Evolutionary conservation across 2,888 invertebrate genomes (phyloP), one percentile per base, ranked within the genome.

Genomic region (Macaria liturata): DNA sequence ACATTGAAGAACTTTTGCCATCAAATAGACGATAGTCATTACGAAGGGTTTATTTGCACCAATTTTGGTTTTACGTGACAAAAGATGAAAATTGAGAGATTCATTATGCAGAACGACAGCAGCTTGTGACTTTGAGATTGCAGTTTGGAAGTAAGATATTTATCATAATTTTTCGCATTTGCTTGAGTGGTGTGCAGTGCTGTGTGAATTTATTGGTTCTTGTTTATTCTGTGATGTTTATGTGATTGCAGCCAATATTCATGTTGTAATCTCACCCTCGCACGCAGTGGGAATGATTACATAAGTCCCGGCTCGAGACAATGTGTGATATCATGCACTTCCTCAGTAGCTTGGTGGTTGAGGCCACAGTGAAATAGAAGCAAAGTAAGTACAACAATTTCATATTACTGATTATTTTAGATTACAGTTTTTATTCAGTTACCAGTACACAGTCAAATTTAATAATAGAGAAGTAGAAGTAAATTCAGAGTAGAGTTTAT

Each of bases 1-100:
- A 69, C 57, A 54, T 61, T 49, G 51, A 58, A 60, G 45, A 54
- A 55, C 57, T 67, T 67, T 63, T 54, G 67, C 57, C 70, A 68
- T 62, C 67, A 65, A 66, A 54, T 62, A 56, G 59, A 63, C 51
- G 57, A 50, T 61, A 57, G 61, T 56, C 62, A 54, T 63, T 63
- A 62, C 46, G 58, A 60, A 57, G 59, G 61, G 62, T 61, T 58
- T 63, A 59, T 61, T 54, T 46, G 1, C 20, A 20, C 20, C 2
- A 20, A 20, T 20, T 56, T 54, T 50, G 59, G 53, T 62, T 59
- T 55, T 37, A 59, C 59, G 48, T 59, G 59, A 59, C 55, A 56
- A 60, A 56, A 48, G 46, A 53, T 49, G 55, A 44, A 47, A 54
- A 55, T 59, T 59, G 48, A 31, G 54, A 48, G 40, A 59, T 53